Base-by-base conservation (phyloP, 2,797 vertebrate species). In the Cossypha polioptera region DNA sequence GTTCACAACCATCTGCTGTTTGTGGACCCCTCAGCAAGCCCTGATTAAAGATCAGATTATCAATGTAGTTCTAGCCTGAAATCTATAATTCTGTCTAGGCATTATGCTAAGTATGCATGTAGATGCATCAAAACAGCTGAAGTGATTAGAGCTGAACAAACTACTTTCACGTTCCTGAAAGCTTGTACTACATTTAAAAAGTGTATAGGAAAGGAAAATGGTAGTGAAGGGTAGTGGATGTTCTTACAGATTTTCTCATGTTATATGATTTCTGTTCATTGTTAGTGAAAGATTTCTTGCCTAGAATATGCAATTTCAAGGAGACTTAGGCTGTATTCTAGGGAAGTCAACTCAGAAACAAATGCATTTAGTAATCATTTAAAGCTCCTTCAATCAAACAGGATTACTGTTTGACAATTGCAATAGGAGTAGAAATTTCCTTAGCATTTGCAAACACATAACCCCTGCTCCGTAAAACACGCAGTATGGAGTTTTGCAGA, bases 1-100 rank as follows among this genome's bases (percentile, higher is more conserved):
- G 6, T 73, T 45, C 36, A 38, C 36, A 38, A 38, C 36, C 95
- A 96, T 88, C 89, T 95, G 90, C 80, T 95, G 72, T 91, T 94
- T 55, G 62, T 40, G 75, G 82, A 84, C 72, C 71, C 54, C 67
- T 89, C 55, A 72, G 80, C 66, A 69, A 62, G 77, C 76, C 65
- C 72, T 81, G 95, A 95, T 95, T 96, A 94, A 91, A 95, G 89
- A 92, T 92, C 84, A 96, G 96, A 95, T 97, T 97, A 96, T 96
- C 87, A 88, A 61, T 94, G 92, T 85, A 53, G 71, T 90, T 92
- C 31, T 74, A 79, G 89, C 54, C 93, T 91, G 94, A 94, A 93
- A 92, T 95, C 92, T 92, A 78, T 96, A 95, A 94, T 96, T 94
- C 91, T 96, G 89, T 96, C 95, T 96, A 47, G 93, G 94, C 94